Conservation (phyloP, 23 tunicate genomes). For the Ciona savignyi region DNA sequence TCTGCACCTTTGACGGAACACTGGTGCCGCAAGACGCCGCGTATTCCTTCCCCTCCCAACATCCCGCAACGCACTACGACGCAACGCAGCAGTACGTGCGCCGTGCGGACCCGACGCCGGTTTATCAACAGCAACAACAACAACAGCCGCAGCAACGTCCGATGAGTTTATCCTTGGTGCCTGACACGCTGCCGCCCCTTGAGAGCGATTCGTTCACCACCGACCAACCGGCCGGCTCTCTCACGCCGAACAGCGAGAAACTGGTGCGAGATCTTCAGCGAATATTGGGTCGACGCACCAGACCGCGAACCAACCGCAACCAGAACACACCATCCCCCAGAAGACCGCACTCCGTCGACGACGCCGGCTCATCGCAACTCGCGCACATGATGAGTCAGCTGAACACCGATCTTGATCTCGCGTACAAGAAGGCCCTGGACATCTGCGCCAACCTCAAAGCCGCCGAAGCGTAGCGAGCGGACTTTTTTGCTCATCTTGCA, state of each 20-base stretch:
- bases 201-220: not conserved
- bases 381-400: constrained; percentile 53
- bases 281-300: constrained; percentile 40
- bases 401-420: constrained; percentile 45
- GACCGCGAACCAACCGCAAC: constrained; percentile 3
- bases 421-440: constrained; percentile 54
- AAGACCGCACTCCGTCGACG: constrained; percentile 23
- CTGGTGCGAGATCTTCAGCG: constrained; percentile 47
- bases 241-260: constrained; percentile 73
- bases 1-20: constrained; percentile 40
- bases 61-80: not conserved
- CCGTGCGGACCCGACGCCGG: not conserved
- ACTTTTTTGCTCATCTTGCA: too few relatives aligned
- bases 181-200: constrained; percentile 33
- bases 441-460: constrained; percentile 39
- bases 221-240: constrained; percentile 32
- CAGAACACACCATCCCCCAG: not conserved
- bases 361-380: constrained; percentile 36
- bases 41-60: not conserved
- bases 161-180: constrained; percentile 14
- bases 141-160: constrained; percentile 23
- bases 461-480: constrained; percentile 37
- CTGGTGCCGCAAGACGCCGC: not conserved
- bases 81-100: not conserved
- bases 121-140: not conserved